A percentile compares a stretch with the other conserved stretches of the same genome.
phyloP scores from a whole-genome alignment of 2,888 invertebrate genomes.

The Nipponacmea schrenckii region DNA sequence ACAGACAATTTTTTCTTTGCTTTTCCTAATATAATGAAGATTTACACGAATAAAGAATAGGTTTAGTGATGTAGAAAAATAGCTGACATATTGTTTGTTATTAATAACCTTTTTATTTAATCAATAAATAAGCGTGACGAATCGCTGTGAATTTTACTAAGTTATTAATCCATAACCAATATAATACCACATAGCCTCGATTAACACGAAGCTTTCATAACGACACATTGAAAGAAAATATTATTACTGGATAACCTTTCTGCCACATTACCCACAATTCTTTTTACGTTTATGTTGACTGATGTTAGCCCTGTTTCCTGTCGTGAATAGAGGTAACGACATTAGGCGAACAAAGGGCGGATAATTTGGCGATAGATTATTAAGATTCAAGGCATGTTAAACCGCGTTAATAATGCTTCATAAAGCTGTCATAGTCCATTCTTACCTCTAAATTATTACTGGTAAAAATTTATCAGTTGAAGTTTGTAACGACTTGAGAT shows the following conservation, averaged over 20 bases:
- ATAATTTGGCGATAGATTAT: neutral
- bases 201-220: neutral
- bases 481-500: neutral
- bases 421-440: conserved; percentile 4
- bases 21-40: no score
- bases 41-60: no score
- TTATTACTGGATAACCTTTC: neutral
- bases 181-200: neutral
- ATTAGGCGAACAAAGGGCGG: neutral
- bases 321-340: conserved; percentile 5
- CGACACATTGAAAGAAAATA: no score
- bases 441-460: conserved; percentile 4
- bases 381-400: conserved; percentile 8
- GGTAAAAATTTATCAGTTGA: neutral
- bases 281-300: conserved; percentile 5
- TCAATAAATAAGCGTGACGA: conserved; percentile 2
- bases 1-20: no score
- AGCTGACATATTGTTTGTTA: neutral
- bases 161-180: conserved; percentile 3
- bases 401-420: conserved; percentile 5
- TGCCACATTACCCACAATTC: conserved; percentile 2
- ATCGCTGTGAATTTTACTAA: conserved; percentile 1
- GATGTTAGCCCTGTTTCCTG: conserved; percentile 6
- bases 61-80: neutral
- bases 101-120: neutral